Conservation (phyloP, 30 jellyfish, hydroid and myxozoan species). For the Turritopsis dohrnii region DNA sequence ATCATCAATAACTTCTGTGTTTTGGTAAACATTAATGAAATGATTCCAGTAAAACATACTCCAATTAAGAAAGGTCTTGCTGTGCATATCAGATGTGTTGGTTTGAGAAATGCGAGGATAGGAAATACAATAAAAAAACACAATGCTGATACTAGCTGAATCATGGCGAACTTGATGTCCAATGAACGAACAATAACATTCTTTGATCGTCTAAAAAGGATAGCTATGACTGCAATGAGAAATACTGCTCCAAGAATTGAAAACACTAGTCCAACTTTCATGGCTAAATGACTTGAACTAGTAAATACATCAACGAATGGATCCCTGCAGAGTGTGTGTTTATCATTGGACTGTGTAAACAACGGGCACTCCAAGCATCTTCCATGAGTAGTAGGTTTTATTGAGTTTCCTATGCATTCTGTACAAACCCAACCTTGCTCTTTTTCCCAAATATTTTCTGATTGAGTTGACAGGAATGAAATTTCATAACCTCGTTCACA, state of each 20-base stretch:
- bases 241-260: neutral
- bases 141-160: neutral
- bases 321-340: neutral
- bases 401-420: neutral
- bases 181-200: neutral
- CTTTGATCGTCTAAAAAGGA: neutral
- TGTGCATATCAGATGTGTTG: neutral
- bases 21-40: neutral
- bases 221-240: neutral
- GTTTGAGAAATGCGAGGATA: neutral
- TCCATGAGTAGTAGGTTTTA: neutral
- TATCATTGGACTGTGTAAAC: neutral
- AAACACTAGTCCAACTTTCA: neutral
- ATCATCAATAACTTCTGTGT: neutral
- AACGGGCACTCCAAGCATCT: neutral
- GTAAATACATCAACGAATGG: neutral
- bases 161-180: neutral
- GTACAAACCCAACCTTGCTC: neutral
- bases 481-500: neutral
- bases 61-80: conserved; percentile 2
- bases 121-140: neutral
- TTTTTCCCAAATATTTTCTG: neutral
- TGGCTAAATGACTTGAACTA: neutral
- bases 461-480: neutral
- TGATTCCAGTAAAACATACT: neutral